Evolutionary conservation across 2,888 invertebrate genomes (phyloP), one percentile per base, ranked within the genome.

Genomic region (Chironomus riparius): DNA sequence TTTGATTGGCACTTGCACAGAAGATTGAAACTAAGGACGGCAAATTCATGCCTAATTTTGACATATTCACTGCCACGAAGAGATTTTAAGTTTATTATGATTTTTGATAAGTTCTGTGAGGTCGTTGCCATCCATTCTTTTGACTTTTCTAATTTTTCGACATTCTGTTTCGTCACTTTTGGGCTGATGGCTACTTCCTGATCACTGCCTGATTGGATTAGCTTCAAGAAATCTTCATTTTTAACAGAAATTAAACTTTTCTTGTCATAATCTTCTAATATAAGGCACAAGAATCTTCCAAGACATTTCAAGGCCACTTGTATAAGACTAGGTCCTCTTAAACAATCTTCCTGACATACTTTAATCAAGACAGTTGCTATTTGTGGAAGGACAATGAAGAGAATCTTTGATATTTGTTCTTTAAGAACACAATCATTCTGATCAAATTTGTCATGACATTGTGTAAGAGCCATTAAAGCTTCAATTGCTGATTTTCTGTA

Each of bases 11-110:
- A 91, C 78, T 87, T 87, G 12, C 85, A 82, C 0, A 91, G 81
- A 50, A 92, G 80, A 71, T 87, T 82, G 61, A 84, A 82, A 79
- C 89, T 88, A 79, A 87, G 86, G n/a, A 86, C 82, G 0, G 87
- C 87, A 70, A 92, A 85, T 82, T 90, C 90, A 72, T 82, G 82
- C 70, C 92, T 85, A 77, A 93, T 89, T 81, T 83, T 85, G 70
- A 82, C 82, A 78, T 91, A 88, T 1, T 87, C 85, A 81, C 92
- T 89, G 2, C 86, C 85, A 1, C 87, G 85, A 38, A 92, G 81
- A 48, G 83, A 82, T 4, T 85, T 81, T 13, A 91, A 82, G 73
- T 87, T 85, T 47, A 81, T 81, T 2, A 83, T 80, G 3, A 79
- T 77, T 1, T 79, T 79, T n/a, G 62, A 48, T 10, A 85, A 77